Base-by-base conservation (phyloP, 2,113 vertebrate species). In the Odontophorus gujanensis region DNA sequence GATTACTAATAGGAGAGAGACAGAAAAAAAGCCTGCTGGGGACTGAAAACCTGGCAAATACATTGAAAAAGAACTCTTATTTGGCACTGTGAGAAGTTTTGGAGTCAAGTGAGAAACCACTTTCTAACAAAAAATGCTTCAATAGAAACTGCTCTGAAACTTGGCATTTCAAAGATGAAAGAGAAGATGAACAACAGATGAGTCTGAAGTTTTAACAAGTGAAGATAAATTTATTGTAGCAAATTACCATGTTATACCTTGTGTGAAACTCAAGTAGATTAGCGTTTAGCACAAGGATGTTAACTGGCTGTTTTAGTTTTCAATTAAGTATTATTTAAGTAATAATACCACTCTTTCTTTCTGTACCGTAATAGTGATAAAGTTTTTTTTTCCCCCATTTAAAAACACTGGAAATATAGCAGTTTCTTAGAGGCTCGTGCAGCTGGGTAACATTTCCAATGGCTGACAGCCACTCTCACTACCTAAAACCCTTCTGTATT, bases 401-500 rank as follows among this genome's bases (percentile, higher is more conserved):
- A 65, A 75, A 78, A 51, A 0, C 25, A 40, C 1, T 24, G n/a
- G 30, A 93, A 92, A 58, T 10, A 36, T 17, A 38, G 2, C 14
- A 50, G 15, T 65, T 73, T 84, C 58, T 74, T 90, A 79, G 45
- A 77, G 28, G 24, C 50, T 86, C 59, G 50, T 68, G 45, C 38
- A 91, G 48, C 47, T 43, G 93, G 43, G 53, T 90, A 11, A 38
- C 81, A 93, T 91, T 95, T 72, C 62, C 91, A 87, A 87, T 26
- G 50, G 69, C 58, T 74, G 81, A 61, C 42, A 90, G 3, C 63
- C 1, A 84, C 80, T 86, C 68, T 62, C 16, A 69, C 68, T 30
- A 88, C n/a, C 72, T 89, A 77, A 3, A 5, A 13, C 55, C 32
- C 7, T 9, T 21, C n/a, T 34, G 13, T 28, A 65, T 67, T 77